phyloP scores from a whole-genome alignment of 2,797 vertebrate genomes.

The Chaenodraco wilsoni region DNA sequence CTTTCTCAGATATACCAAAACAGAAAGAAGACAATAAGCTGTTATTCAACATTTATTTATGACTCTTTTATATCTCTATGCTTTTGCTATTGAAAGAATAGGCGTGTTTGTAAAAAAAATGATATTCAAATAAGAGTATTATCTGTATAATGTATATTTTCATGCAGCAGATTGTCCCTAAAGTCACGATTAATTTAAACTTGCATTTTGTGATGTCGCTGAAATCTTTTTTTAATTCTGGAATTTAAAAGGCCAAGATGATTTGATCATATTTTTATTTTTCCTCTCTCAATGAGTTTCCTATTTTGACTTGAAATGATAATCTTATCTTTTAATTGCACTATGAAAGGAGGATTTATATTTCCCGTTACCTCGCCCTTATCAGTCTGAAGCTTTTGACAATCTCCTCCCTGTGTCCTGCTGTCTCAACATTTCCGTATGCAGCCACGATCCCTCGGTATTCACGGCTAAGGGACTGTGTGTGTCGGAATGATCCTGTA shows the following conservation, averaged over 20 bases:
- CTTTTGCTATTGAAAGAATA: constrained; percentile 42
- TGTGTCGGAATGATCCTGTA: background rate
- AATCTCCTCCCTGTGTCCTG: constrained; percentile 71
- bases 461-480: constrained; percentile 42
- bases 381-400: constrained; percentile 68
- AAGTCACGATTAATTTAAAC: constrained; percentile 31
- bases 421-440: constrained; percentile 54
- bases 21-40: constrained; percentile 71
- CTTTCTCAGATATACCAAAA: constrained; percentile 78
- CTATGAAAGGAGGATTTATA: constrained; percentile 72
- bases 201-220: constrained; percentile 35
- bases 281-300: constrained; percentile 33
- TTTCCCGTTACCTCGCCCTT: constrained; percentile 73
- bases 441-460: constrained; percentile 55
- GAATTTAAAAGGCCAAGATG: constrained; percentile 30
- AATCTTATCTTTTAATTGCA: constrained; percentile 76
- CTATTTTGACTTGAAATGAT: constrained; percentile 72
- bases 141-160: constrained; percentile 40
- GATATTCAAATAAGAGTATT: constrained; percentile 47
- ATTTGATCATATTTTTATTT: constrained; percentile 29
- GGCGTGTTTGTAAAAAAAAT: constrained; percentile 43
- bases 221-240: constrained; percentile 18
- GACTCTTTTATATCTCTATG: constrained; percentile 52
- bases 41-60: constrained; percentile 78
- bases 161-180: constrained; percentile 23